Base-by-base conservation (phyloP, 2,797 vertebrate genomes). In the Pseudopleuronectes americanus region DNA sequence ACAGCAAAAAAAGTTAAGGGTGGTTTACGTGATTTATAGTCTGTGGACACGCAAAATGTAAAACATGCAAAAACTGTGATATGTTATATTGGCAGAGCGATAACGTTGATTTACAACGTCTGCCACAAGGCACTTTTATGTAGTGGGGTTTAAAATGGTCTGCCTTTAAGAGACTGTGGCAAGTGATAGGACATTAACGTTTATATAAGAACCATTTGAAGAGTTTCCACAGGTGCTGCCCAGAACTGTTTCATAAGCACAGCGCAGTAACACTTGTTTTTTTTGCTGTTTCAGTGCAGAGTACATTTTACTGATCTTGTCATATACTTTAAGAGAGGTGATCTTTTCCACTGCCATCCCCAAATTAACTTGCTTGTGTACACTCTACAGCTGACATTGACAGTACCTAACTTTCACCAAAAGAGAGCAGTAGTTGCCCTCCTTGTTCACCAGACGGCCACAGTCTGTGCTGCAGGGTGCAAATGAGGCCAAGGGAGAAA, bases 401-500 rank as follows among this genome's bases (percentile, higher is more conserved):
- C 19, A 21, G 19, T 4, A 49, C 21, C 14, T 2, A 5, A 14
- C n/a, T 73, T 67, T 64, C 2, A 74, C 86, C 92, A 87, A 86
- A 60, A 90, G 93, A 80, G 75, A 83, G 86, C 91, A 90, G 87
- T 70, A 41, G 26, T 57, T 28, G 1, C 53, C 0, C 53, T 78
- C 23, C 68, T 72, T 33, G 73, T 8, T 23, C 8, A 54, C 52
- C 62, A 28, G 5, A 61, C 67, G 64, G 31, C 36, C 22, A 47
- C 53, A 57, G n/a, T 58, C 47, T 63, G 33, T 38, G 55, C 81
- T 67, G n/a, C 26, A 41, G 74, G 80, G 88, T 83, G 89, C 90
- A 92, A 76, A 62, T 73, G 66, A 92, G 89, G 91, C 79, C 84
- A 84, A 80, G 33, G 52, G 43, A 78, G 53, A 78, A 81, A 77